A percentile compares a stretch with the other conserved stretches of the same genome.
phyloP scores from a whole-genome alignment of 2,888 invertebrate genomes.

The Eurytoma adleriae region DNA sequence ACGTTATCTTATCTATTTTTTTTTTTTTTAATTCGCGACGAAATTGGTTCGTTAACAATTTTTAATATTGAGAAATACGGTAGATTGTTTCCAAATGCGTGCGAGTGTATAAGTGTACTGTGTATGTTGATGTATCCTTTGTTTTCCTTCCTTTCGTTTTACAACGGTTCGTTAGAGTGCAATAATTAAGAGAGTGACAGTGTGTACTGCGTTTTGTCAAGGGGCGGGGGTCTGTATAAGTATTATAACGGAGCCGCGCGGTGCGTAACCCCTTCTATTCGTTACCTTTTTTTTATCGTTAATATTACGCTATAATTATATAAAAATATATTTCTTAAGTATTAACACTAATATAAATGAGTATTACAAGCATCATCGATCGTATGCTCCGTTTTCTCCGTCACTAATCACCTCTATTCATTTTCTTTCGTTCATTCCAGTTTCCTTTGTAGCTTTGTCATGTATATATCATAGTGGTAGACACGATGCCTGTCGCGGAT shows the following conservation, averaged over 20 bases:
- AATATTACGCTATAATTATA: slow-evolving; percentile 74
- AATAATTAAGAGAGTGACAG: slow-evolving; percentile 22
- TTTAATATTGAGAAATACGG: not conserved
- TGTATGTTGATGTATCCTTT: slow-evolving; percentile 6
- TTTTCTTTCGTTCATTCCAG: slow-evolving; percentile 13
- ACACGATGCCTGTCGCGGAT: slow-evolving; percentile 76
- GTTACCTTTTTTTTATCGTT: slow-evolving; percentile 30
- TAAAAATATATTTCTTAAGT: slow-evolving; percentile 76
- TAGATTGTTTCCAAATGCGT: slow-evolving; percentile 39
- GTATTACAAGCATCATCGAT: slow-evolving; percentile 73
- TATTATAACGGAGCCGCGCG: slow-evolving; percentile 18
- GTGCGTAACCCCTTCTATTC: slow-evolving; percentile 16
- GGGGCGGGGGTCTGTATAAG: slow-evolving; percentile 46
- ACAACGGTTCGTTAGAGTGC: slow-evolving; percentile 11
- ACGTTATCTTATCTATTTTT: not conserved
- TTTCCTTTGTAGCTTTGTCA: slow-evolving; percentile 34
- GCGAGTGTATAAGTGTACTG: slow-evolving; percentile 14
- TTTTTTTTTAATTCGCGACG: not conserved
- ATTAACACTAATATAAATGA: slow-evolving; percentile 76
- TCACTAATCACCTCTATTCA: slow-evolving; percentile 21
- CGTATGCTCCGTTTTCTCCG: slow-evolving; percentile 63
- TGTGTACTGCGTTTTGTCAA: slow-evolving; percentile 22
- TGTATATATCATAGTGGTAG: slow-evolving; percentile 61
- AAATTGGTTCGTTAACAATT: no score
- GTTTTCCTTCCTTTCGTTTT: slow-evolving; percentile 17